Evolutionary conservation across 2,888 invertebrate species (phyloP), one percentile per base, ranked within the genome.

Genomic region (Perdita meconis): DNA sequence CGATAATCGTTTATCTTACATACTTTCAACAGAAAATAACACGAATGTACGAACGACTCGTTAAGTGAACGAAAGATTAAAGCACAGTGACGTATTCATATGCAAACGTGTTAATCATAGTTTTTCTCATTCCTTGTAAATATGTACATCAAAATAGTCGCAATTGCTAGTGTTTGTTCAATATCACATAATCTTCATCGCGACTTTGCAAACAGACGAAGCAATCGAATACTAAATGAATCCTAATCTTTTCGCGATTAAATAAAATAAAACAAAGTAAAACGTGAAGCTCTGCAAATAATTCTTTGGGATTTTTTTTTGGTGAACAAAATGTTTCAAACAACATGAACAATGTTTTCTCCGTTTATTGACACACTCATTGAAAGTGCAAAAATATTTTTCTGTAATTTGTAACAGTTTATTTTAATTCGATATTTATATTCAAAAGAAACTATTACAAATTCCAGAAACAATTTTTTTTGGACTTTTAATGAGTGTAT

Each of bases 1-100:
- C 72, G 80, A 78, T 68, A 83, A 87, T 71, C 70, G 68, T 86
- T 83, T 88, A 87, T 92, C 92, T 92, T 92, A 92, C 92, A 92
- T 92, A 92, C 92, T 92, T 91, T 90, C 80, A 84, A 89, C 87
- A 79, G 79, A 88, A 84, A 68, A 83, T 67, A 89, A 84, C 64
- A 76, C 63, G 82, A 86, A 72, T 59, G 73, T 75, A 79, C 44
- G 66, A 75, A 79, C 72, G 64, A 64, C 13, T 55, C 64, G 64
- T 59, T 67, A 74, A 71, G 82, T 66, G 47, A 73, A 79, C 67
- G 70, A 67, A n/a, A 66, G 81, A 80, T 81, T 70, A 36, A 84
- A 83, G 83, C 79, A 78, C 87, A 87, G 90, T 89, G 90, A 88
- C 90, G 86, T 80, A 60, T 55, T 65, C 6, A 75, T 42, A 73